Conservation (phyloP, 2,113 vertebrate genomes). For the Corydoras maculifer region DNA sequence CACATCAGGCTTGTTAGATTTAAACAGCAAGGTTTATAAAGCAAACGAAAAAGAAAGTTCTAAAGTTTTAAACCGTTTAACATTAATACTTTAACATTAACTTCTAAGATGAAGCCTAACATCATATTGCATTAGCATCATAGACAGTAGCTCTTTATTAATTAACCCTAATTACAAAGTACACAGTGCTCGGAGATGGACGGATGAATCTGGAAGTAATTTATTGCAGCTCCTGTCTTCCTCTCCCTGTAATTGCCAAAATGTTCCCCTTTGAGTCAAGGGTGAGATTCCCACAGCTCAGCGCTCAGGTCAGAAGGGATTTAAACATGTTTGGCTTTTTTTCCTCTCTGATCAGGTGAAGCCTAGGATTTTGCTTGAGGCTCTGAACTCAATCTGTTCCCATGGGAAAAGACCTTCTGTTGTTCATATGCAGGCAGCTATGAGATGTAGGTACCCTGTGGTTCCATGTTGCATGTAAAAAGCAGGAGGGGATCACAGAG, state of each 20-base stretch:
- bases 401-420: slow-evolving; percentile 33
- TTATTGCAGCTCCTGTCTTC: slow-evolving; percentile 8
- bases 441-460: too few relatives aligned
- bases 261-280: slow-evolving; percentile 14
- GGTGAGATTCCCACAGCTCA: slow-evolving; percentile 32
- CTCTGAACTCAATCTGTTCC: slow-evolving; percentile 12
- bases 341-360: slow-evolving; percentile 10
- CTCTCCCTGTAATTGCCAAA: slow-evolving; percentile 31
- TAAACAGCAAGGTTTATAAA: not conserved
- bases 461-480: too few relatives aligned
- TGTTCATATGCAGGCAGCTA: too few relatives aligned
- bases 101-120: too few relatives aligned
- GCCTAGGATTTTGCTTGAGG: slow-evolving; percentile 8
- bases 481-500: too few relatives aligned
- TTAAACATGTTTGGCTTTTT: slow-evolving; percentile 1
- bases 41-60: not conserved
- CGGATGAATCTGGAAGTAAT: slow-evolving; percentile 27
- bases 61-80: not conserved
- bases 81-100: not conserved
- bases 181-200: not conserved
- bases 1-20: not conserved
- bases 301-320: not conserved
- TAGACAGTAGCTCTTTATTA: not conserved
- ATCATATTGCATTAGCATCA: too few relatives aligned
- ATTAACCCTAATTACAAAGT: slow-evolving; percentile 36